Percentiles rank a stretch among this genome's conserved stretches.
Conservation (phyloP, 1,140 invertebrate genomes). For the Anoplolepis gracilipes region DNA sequence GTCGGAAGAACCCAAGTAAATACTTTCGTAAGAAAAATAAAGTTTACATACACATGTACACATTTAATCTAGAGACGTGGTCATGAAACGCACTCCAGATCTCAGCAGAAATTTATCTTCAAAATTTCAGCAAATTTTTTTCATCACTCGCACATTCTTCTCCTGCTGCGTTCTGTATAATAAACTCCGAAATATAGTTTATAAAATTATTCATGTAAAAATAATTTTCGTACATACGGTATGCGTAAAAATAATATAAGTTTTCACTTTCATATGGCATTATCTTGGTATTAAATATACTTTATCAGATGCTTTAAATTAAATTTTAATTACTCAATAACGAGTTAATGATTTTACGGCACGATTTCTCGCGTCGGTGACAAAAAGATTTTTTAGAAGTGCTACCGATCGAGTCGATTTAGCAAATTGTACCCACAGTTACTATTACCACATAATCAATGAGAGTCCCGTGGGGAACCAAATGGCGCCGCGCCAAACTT, state of each 20-base stretch:
- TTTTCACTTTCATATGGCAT: neutral
- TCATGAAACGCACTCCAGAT: neutral
- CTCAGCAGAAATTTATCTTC: neutral
- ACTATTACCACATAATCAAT: constrained; percentile 72
- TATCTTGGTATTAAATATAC: neutral
- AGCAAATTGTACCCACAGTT: constrained; percentile 58
- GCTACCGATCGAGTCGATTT: constrained; percentile 55
- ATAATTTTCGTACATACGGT: neutral
- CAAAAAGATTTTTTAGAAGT: constrained; percentile 21
- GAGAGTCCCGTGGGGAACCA: constrained; percentile 38
- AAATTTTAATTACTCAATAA: neutral
- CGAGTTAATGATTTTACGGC: constrained; percentile 15
- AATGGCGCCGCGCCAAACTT: constrained; percentile 73
- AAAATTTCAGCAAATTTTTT: constrained; percentile 1
- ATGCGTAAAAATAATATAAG: neutral
- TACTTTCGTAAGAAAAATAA: constrained; percentile 1
- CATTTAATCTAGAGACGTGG: neutral
- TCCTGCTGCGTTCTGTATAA: neutral
- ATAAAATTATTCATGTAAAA: constrained; percentile 1
- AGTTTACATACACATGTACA: too few relatives aligned
- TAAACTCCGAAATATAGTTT: neutral
- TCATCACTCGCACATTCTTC: too few relatives aligned
- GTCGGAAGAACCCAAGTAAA: neutral
- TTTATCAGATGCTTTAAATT: neutral
- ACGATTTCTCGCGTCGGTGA: neutral